A percentile compares a stretch with the other conserved stretches of the same genome.
phyloP scores from a whole-genome alignment of 2,888 invertebrate genomes.

The Melieria omissa region DNA sequence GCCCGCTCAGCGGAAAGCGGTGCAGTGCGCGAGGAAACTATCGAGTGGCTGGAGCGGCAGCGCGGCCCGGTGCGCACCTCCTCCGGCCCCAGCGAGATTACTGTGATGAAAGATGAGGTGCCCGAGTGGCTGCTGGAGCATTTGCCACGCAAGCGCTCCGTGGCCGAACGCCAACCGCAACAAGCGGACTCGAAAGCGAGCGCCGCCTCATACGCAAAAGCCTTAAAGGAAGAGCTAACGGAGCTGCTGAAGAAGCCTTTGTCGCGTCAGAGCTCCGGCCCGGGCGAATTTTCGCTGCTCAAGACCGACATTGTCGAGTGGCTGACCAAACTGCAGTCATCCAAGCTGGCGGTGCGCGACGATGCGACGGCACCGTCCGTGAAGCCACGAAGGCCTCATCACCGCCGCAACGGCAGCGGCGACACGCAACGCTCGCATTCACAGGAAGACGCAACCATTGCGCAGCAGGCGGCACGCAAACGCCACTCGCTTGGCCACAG shows the following conservation, averaged over 20 bases:
- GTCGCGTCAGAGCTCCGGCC: constrained; percentile 65
- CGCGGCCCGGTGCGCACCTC: constrained; percentile 62
- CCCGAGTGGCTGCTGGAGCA: constrained; percentile 65
- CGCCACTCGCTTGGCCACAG: constrained; percentile 65
- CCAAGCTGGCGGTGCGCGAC: constrained; percentile 43
- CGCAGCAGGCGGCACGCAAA: constrained; percentile 57
- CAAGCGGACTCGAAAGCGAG: constrained; percentile 52
- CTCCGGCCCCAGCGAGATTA: constrained; percentile 66
- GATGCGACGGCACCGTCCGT: constrained; percentile 43
- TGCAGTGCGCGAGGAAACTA: constrained; percentile 63
- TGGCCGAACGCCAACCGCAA: constrained; percentile 52
- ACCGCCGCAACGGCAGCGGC: constrained; percentile 64
- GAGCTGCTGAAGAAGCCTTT: constrained; percentile 65
- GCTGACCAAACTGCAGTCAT: constrained; percentile 64
- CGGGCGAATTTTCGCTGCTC: constrained; percentile 64
- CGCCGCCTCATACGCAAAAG: constrained; percentile 61
- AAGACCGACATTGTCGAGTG: constrained; percentile 67
- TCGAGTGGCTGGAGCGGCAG: constrained; percentile 64
- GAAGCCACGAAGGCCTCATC: constrained; percentile 55
- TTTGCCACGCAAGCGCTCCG: constrained; percentile 60
- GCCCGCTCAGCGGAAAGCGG: constrained; percentile 66
- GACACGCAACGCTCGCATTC: constrained; percentile 63
- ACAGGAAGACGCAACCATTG: constrained; percentile 59
- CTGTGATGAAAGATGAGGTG: constrained; percentile 64
- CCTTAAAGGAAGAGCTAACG: constrained; percentile 60